Base-by-base conservation (phyloP, 2,888 invertebrate genomes). In the Agapostemon virescens region DNA sequence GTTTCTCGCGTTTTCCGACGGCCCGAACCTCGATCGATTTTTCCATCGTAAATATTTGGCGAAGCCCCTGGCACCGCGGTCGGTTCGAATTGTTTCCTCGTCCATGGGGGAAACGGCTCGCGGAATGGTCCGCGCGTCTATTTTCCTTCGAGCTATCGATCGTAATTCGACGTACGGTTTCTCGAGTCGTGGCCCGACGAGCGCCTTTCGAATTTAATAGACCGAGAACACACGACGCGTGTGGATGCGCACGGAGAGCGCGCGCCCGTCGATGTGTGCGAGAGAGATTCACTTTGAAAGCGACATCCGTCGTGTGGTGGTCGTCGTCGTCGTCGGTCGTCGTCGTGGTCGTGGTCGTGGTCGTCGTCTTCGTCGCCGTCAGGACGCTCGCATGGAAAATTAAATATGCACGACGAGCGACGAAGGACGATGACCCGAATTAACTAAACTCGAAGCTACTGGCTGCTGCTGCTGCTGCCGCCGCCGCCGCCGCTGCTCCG, bases 351-450 rank as follows among this genome's bases (percentile, higher is more conserved):
- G 26, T 55, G 15, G 42, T 42, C 4, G 55, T 52, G 42, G 42
- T 68, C 20, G 42, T 45, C 49, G 69, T 36, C 15, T 33, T 49
- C 36, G 69, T 69, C 72, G 68, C 38, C 69, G 40, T 61, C 74
- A 75, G 75, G 83, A 73, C 78, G 77, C 83, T 78, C 76, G 64
- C 72, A 69, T 36, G 72, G 83, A 85, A 85, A 85, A 85, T 85
- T 78, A 85, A 85, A 81, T 82, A 81, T 85, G 83, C 76, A 67
- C 84, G 83, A 84, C 83, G 74, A 77, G 83, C 77, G 83, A 78
- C 81, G 84, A 85, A 87, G 89, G 89, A 85, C 89, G 87, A 86
- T 88, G 89, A 89, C 89, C 89, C 86, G 87, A 88, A 88, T 89
- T 88, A 88, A 85, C 86, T 88, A 86, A 84, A 87, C 85, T 84